Base-by-base conservation (phyloP, 2,113 vertebrate species). In the Columba livia region DNA sequence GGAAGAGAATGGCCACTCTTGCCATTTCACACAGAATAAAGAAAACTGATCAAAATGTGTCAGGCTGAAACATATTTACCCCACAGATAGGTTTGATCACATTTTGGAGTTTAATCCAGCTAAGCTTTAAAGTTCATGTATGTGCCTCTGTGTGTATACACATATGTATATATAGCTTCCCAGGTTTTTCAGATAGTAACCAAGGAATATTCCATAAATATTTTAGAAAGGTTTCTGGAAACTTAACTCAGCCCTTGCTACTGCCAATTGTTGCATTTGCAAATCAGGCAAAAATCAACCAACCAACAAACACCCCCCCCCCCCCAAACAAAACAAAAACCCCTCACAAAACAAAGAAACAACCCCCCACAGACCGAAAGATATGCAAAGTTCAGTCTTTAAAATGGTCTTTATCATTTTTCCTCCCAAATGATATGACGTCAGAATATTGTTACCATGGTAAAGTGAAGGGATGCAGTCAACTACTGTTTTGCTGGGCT, bases 151-250 rank as follows among this genome's bases (percentile, higher is more conserved):
- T 47, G 12, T 42, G 5, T 23, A 31, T 11, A n/a, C 12, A 56
- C 18, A 10, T 4, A 44, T 2, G 7, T 13, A n/a, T 20, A 51
- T 16, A 24, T 4, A 51, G 24, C 12, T 67, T 38, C 54, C 61
- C 61, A 57, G 34, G 8, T 77, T 70, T 85, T 80, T 36, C 71
- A 65, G 54, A 44, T 70, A 48, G 15, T 2, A 8, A 88, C 15
- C 36, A 77, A 79, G 38, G 29, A 71, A 42, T 61, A 65, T 15
- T 31, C 10, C 26, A 15, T 32, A 85, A 85, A 40, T 89, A 82
- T 93, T 95, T 89, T 32, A 85, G 62, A 85, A 96, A 85, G 13
- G 42, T 72, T 91, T 87, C 88, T 66, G 71, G 36, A 72, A 85
- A 40, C n/a, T 54, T 28, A 80, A 80, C 34, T 91, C 58, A 88